phyloP scores from a whole-genome alignment of 1,140 invertebrate species.

The Leguminivora glycinivorella region DNA sequence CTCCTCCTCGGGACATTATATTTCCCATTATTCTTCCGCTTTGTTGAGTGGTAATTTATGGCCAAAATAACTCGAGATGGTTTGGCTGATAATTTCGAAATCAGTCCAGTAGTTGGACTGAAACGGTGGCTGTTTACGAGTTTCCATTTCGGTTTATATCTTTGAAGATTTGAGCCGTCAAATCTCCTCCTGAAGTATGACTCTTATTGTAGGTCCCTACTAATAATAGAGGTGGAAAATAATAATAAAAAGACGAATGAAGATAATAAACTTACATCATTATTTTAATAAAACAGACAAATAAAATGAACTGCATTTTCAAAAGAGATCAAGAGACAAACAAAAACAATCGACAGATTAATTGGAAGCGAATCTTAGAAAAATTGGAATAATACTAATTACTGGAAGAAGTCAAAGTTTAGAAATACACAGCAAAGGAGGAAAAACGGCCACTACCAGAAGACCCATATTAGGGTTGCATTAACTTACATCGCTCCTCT shows the following conservation, averaged over 20 bases:
- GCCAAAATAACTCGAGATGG: constrained; percentile 28
- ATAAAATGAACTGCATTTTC: no score
- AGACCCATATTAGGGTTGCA: no score
- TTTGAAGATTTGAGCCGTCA: background rate
- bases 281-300: no score
- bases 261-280: no score
- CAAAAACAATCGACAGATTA: no score
- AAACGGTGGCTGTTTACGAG: background rate
- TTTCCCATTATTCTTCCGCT: constrained; percentile 27
- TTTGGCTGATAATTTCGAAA: constrained; percentile 25
- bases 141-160: constrained; percentile 10
- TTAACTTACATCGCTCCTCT: no score
- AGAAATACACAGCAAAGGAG: no score
- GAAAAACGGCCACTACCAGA: no score
- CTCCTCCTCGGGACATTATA: constrained; percentile 21
- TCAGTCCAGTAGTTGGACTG: constrained; percentile 19
- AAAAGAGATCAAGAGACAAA: no score
- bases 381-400: no score
- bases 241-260: background rate
- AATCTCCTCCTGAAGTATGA: background rate
- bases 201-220: background rate
- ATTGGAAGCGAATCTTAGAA: no score
- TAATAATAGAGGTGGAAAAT: background rate
- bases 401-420: no score
- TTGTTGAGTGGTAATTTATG: constrained; percentile 27